Evolutionary conservation across 2,797 vertebrate species (phyloP), one percentile per base, ranked within the genome.

Genomic region (Pelodytes ibericus): DNA sequence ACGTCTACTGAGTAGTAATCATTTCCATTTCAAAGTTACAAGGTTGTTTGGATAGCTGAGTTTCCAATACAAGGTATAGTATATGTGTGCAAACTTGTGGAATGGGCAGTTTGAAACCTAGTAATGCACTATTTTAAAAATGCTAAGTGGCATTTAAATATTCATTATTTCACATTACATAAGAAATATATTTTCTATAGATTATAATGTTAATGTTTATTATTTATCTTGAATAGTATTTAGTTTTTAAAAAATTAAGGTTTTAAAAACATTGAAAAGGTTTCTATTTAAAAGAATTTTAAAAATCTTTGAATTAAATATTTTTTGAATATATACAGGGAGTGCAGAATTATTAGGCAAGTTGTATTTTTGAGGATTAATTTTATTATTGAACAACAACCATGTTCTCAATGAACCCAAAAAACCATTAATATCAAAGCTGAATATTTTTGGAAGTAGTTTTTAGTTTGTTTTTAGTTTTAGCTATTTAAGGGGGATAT

Each of bases 21-120:
- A 88, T 89, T 90, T 91, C 83, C 84, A 91, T 88, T 91, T 92
- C 88, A 90, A 92, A 91, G 83, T 51, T 47, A n/a, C 36, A 30
- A 44, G 13, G 63, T 81, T 89, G 85, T 90, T 91, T 91, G 82
- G 81, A 87, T 85, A 89, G 78, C 0, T 2, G 78, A 80, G 80
- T 85, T 29, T 16, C 71, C 84, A 80, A 83, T 79, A 80, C 87
- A 89, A 89, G 83, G 77, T 88, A 83, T 18, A 80, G 80, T 75
- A 53, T 11, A 81, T 82, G 71, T 36, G 74, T 85, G 69, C 30
- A 67, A 62, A 72, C 70, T 66, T 78, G 36, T 72, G 87, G 84
- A 7, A 15, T 44, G 75, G 67, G 47, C 71, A 80, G 79, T 89
- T 83, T 82, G 80, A 87, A 85, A 83, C 72, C 73, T 58, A 85